Conservation (phyloP, 2,888 invertebrate genomes). For the Acanthosoma haemorrhoidale region DNA sequence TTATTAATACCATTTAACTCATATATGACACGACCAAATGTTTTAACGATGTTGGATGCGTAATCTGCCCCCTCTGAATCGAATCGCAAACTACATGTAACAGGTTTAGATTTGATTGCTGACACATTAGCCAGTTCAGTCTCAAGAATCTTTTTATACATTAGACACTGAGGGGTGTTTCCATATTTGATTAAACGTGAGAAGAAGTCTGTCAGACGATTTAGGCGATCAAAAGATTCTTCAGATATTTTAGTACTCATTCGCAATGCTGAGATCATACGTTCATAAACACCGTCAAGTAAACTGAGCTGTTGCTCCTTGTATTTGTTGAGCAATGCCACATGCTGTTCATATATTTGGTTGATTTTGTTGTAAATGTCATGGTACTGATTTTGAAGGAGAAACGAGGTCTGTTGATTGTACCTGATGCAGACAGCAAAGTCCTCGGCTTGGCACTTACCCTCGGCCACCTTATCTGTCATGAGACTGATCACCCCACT, state of each 20-base stretch:
- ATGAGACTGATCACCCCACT: constrained; percentile 76
- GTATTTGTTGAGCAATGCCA: constrained; percentile 91
- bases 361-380: constrained; percentile 90
- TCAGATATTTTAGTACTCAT: constrained; percentile 80
- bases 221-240: constrained; percentile 84
- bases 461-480: constrained; percentile 73
- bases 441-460: constrained; percentile 81
- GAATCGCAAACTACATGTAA: constrained; percentile 85
- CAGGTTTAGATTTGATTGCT: constrained; percentile 76
- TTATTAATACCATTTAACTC: constrained; percentile 28
- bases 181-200: constrained; percentile 86
- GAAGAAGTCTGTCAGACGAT: constrained; percentile 86
- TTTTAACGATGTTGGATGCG: constrained; percentile 88
- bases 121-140: constrained; percentile 77
- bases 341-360: constrained; percentile 92
- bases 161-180: constrained; percentile 78
- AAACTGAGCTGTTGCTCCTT: constrained; percentile 90
- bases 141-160: constrained; percentile 90
- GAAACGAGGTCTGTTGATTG: constrained; percentile 74
- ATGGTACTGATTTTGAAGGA: constrained; percentile 79
- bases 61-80: constrained; percentile 96
- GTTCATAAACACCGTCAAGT: constrained; percentile 71
- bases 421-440: constrained; percentile 78
- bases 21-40: constrained; percentile 78
- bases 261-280: constrained; percentile 18